phyloP scores from a whole-genome alignment of 1,140 invertebrate genomes.

The Drosophila kepulauana region DNA sequence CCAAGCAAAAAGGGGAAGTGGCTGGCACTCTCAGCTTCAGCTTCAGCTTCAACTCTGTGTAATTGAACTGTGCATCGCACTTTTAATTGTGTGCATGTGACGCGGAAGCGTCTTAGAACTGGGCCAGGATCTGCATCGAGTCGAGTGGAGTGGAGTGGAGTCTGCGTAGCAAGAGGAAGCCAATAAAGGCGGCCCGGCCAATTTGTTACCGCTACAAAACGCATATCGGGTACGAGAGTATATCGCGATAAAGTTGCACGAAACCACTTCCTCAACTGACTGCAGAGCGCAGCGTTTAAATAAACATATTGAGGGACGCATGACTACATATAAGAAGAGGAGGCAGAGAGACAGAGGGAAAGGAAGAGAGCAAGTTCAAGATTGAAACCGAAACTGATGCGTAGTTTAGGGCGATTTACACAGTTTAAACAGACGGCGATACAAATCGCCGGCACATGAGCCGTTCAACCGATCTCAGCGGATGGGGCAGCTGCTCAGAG shows the following conservation, averaged over 20 bases:
- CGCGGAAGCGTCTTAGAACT: slow-evolving; percentile 71
- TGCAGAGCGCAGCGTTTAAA: slow-evolving; percentile 48
- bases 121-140: slow-evolving; percentile 64
- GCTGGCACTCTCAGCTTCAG: not conserved
- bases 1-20: slow-evolving; percentile 2
- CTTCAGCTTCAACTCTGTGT: slow-evolving; percentile 10
- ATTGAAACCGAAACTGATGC: slow-evolving; percentile 84
- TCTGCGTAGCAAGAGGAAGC: slow-evolving; percentile 18
- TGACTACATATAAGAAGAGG: not conserved
- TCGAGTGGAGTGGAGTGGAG: not conserved
- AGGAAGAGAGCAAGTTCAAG: slow-evolving; percentile 54
- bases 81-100: slow-evolving; percentile 76
- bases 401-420: slow-evolving; percentile 84
- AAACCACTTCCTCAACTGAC: slow-evolving; percentile 67
- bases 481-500: slow-evolving; percentile 52
- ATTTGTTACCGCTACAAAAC: slow-evolving; percentile 79
- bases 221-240: slow-evolving; percentile 58
- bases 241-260: slow-evolving; percentile 75
- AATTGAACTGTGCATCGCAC: slow-evolving; percentile 69
- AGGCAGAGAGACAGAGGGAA: not conserved
- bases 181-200: slow-evolving; percentile 45
- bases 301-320: slow-evolving; percentile 63
- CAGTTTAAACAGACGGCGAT: slow-evolving; percentile 81
- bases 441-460: slow-evolving; percentile 75
- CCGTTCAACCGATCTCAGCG: slow-evolving; percentile 17